Evolutionary conservation across 35 echinoderm and acorn worm species (phyloP), one percentile per base, ranked within the genome.

Genomic region (Nesometra sesokonis): DNA sequence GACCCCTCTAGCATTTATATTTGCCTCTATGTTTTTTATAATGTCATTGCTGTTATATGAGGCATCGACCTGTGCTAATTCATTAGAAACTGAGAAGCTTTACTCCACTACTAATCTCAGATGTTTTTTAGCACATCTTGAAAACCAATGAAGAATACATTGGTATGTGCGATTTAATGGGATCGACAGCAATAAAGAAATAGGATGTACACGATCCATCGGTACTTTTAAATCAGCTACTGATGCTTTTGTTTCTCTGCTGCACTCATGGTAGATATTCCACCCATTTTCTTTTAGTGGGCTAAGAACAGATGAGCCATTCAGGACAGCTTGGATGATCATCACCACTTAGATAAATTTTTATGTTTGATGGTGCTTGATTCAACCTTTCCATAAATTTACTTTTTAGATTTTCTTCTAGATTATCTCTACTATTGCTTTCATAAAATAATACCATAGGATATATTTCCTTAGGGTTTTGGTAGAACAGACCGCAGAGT

Each of bases 391-490:
- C 39, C 39, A 43, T 4, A 43, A 43, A 43, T 7, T 43, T 43
- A 15, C 15, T 4, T 43, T 43, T 43, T 43, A 43, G 15, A 15
- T 43, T 43, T 43, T 43, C 39, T 43, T 43, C 39, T 21, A 89
- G 33, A 36, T 89, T 89, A 30, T 89, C 88, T 21, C 88, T 57
- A 11, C 80, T 83, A 76, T 89, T 80, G 30, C 35, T 37, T 35
- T 84, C 88, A 84, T 89, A 89, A 82, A 88, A 88, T 21, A 88
- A 81, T 19, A 5, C 19, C 3, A 88, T 31, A 0, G 87, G 87
- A 37, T 57, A 88, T 0, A 88, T 78, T 78, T 78, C 77, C 8
- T 78, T 78, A 8, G 23, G 23, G 27, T 32, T 78, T 78, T 78
- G 77, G 23, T 9, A 78, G 27, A 7, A 30, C 27, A 78, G 4